Evolutionary conservation across 2,113 vertebrate species (phyloP), one percentile per base, ranked within the genome.

Genomic region (Sitta europaea): DNA sequence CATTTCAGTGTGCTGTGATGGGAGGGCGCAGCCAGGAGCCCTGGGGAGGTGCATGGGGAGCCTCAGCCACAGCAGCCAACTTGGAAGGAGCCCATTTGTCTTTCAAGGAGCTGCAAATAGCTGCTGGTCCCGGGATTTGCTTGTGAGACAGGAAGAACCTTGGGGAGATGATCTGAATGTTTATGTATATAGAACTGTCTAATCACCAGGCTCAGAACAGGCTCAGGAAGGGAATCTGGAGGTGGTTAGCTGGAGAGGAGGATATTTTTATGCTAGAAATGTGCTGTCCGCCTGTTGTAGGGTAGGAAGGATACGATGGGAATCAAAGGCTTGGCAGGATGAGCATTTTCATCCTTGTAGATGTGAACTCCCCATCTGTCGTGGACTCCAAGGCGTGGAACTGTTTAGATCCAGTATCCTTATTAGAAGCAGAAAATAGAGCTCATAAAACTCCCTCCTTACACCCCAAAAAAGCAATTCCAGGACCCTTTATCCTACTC

Each of bases 271-370:
- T 78, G 76, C 89, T 89, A 78, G 83, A 78, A 96, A 96, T 95
- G 84, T 96, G 94, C 80, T 88, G 67, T 96, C 95, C 19, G 72
- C 82, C 93, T 92, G 80, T 78, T 89, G 93, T 48, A 71, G 93
- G 57, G 89, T 94, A 84, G 89, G 89, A 95, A 92, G 86, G 93
- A 93, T 81, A 71, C 23, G 1, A 58, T 11, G 73, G 53, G 89
- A 92, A 92, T 95, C 96, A 96, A 94, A 95, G 86, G 48, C 89
- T 97, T 96, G 91, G 95, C 95, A 87, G 91, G 80, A 94, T 13
- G 66, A 96, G 54, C n/a, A 7, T 85, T 94, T 92, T 87, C 89
- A 53, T 65, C 95, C 77, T 72, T 0, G 0, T 81, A 57, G 91
- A 94, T 75, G 83, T 84, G 92, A 94, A 86, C 91, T 94, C 83